These are phyloP conservation scores for Nomia melanderi DNA, from an alignment of 1,140 invertebrate genomes.

Conservation along the genomic window DNA sequence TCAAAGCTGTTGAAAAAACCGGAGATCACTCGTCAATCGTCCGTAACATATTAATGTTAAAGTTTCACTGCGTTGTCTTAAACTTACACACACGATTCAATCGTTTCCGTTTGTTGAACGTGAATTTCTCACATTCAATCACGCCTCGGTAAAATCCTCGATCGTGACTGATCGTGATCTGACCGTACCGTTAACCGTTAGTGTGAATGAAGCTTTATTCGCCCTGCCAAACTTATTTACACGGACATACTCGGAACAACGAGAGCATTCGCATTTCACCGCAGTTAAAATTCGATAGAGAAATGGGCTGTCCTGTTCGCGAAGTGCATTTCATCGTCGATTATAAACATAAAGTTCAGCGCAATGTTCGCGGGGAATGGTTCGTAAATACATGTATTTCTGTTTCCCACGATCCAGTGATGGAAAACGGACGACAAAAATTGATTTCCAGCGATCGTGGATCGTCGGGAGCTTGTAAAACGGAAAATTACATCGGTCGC, in stretches of 20 bases:
- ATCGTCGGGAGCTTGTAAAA: background rate
- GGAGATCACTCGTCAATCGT: no score
- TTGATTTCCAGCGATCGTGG: background rate
- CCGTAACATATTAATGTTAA: no score
- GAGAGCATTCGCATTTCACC: background rate
- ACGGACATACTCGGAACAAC: background rate
- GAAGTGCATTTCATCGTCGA: background rate
- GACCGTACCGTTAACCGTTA: no score
- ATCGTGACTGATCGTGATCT: no score
- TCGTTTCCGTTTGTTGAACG: no score
- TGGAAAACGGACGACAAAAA: background rate
- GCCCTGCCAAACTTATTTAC: background rate
- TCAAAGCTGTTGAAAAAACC: no score
- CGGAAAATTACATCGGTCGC: background rate
- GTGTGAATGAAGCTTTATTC: slow-evolving; percentile 2
- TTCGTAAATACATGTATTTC: slow-evolving; percentile 18
- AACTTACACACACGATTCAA: no score
- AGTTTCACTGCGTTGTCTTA: no score
- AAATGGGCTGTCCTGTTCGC: background rate
- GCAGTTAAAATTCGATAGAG: background rate
- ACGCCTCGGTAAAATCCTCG: no score
- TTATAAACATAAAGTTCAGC: background rate
- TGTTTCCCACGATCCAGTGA: background rate
- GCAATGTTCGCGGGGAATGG: background rate
- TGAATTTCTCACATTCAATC: no score